phyloP scores from a whole-genome alignment of 2,113 vertebrate genomes.

The Oreocharis arfaki region DNA sequence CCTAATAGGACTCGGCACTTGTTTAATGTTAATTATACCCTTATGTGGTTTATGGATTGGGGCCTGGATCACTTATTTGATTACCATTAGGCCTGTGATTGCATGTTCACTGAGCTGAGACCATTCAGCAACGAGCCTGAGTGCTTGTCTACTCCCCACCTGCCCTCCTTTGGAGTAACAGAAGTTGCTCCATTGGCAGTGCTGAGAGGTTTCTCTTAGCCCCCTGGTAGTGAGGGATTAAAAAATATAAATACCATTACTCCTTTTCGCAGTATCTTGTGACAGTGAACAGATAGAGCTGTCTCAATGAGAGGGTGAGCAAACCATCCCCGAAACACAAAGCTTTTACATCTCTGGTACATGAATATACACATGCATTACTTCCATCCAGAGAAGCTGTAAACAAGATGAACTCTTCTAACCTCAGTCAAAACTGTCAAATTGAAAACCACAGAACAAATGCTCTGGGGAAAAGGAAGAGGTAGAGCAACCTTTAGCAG shows the following conservation, averaged over 20 bases:
- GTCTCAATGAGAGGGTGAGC: neutral
- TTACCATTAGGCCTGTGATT: conserved; percentile 46
- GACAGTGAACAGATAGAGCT: neutral
- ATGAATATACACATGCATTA: neutral
- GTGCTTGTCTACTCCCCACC: neutral
- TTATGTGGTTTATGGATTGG: conserved; percentile 13
- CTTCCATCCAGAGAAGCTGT: neutral
- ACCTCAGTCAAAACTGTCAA: neutral
- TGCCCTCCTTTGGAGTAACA: neutral
- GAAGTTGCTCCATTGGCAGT: neutral
- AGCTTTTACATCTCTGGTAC: neutral
- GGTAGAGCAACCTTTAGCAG: neutral
- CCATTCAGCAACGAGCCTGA: neutral
- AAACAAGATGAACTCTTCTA: conserved; percentile 4
- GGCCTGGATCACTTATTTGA: conserved; percentile 30
- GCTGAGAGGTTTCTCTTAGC: neutral
- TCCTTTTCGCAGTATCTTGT: neutral
- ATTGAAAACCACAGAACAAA: neutral
- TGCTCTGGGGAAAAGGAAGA: neutral
- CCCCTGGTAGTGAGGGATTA: neutral
- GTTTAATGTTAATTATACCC: conserved; percentile 45
- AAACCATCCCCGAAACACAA: neutral
- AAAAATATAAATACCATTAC: neutral
- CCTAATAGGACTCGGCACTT: neutral
- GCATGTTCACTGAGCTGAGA: neutral